A percentile compares a stretch with the other conserved stretches of the same genome.
phyloP scores from a whole-genome alignment of 2,888 invertebrate species.

The Thecophora atra region DNA sequence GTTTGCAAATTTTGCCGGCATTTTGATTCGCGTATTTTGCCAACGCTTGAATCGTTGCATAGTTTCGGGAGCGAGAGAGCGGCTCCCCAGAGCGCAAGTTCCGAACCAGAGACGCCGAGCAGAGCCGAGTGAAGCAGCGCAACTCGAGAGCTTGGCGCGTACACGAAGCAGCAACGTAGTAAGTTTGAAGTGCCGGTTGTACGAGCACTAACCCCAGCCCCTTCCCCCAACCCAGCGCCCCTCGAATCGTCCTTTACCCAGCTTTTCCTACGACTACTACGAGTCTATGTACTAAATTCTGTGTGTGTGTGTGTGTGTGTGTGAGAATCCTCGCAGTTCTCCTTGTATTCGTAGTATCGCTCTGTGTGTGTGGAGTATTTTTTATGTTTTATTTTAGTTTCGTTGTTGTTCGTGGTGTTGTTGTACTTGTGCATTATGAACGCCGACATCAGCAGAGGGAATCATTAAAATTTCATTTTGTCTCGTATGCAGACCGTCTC shows the following conservation, averaged over 20 bases:
- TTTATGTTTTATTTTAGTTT: slow-evolving; percentile 24
- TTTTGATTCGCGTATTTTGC: slow-evolving; percentile 17
- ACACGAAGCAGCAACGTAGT: background rate
- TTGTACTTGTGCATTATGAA: slow-evolving; percentile 5
- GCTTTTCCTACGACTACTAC: too few relatives aligned
- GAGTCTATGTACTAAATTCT: background rate
- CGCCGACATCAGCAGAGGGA: slow-evolving; percentile 3
- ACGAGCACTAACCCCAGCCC: slow-evolving; percentile 34
- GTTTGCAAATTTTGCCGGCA: slow-evolving; percentile 27
- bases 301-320: too few relatives aligned
- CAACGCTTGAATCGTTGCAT: slow-evolving; percentile 19
- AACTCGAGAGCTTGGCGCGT: slow-evolving; percentile 25
- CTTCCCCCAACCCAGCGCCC: background rate
- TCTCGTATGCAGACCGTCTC: slow-evolving; percentile 39
- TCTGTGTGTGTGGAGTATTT: too few relatives aligned
- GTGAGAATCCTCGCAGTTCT: background rate
- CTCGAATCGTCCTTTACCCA: background rate
- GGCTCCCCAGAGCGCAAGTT: background rate
- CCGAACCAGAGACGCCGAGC: background rate
- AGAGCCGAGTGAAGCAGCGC: background rate
- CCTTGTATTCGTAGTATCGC: background rate
- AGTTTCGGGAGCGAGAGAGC: slow-evolving; percentile 19
- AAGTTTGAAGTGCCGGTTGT: slow-evolving; percentile 50
- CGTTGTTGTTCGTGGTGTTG: slow-evolving; percentile 11
- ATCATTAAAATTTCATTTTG: slow-evolving; percentile 56